phyloP scores from a whole-genome alignment of 2,113 vertebrate genomes.

The Todiramphus chloris region DNA sequence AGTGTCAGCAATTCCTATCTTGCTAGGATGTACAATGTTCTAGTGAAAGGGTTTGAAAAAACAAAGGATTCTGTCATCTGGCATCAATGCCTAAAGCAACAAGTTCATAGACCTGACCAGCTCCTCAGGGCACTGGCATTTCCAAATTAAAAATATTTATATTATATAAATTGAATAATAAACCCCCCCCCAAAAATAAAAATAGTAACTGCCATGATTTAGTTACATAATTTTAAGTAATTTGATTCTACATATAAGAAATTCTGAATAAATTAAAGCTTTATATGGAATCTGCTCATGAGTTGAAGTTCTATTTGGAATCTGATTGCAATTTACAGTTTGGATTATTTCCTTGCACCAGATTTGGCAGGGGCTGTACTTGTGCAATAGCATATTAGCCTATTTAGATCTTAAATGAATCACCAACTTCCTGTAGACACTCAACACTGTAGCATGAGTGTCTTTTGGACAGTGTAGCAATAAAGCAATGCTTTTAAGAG shows the following conservation, averaged over 20 bases:
- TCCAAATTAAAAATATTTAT: not conserved
- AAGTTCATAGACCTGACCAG: not conserved
- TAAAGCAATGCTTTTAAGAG: not conserved
- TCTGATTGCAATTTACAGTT: not conserved
- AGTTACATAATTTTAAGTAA: not conserved
- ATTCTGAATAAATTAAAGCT: not conserved
- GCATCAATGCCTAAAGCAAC: not conserved
- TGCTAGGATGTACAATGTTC: not conserved
- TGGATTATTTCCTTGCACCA: not conserved
- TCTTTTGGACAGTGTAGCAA: not conserved
- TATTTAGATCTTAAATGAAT: not conserved
- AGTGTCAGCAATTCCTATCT: not conserved
- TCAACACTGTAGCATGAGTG: not conserved
- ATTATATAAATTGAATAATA: not conserved
- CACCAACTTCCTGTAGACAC: not conserved
- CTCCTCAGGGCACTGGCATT: not conserved
- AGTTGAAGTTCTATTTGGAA: not conserved
- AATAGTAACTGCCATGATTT: not conserved
- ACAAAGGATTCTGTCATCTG: slow-evolving; percentile 31
- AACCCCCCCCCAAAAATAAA: not conserved
- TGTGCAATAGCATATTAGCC: not conserved
- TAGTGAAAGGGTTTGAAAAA: slow-evolving; percentile 7
- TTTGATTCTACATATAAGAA: not conserved
- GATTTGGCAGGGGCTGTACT: not conserved
- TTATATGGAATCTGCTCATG: not conserved